Base-by-base conservation (phyloP, 2,888 invertebrate species). In the Archaeoteleia sp. region DNA sequence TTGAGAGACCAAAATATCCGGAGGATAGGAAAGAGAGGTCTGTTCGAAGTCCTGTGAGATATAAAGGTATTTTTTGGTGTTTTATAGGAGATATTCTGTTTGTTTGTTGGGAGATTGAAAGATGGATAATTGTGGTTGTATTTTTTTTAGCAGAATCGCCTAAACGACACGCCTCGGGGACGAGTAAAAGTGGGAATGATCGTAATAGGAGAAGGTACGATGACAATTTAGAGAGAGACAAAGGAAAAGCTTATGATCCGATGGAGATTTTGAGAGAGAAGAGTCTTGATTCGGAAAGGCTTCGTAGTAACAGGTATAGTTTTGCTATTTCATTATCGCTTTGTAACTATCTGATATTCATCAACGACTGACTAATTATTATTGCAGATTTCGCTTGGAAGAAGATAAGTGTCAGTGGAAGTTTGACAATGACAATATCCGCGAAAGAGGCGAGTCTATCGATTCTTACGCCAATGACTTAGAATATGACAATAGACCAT, bases 251-350 rank as follows among this genome's bases (percentile, higher is more conserved):
- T 7, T 85, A 85, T 32, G 82, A 85, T 67, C 78, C 83, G 4
- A 73, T 82, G 65, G 84, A 82, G 40, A 78, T 82, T 23, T 67
- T 83, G 27, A 70, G 84, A 12, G 82, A 82, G 17, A 81, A 78
- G 51, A 78, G 78, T 32, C 55, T 70, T 8, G 53, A 73, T 35
- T 20, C 37, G n/a, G n/a, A n/a, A n/a, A n/a, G n/a, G n/a, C n/a
- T n/a, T 3, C 70, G 78, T n/a, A 74, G 75, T 5, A 67, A 67
- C 37, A 74, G 71, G 71, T 73, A 70, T 20, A 25, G 6, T 51
- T 51, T n/a, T n/a, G n/a, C n/a, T n/a, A n/a, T n/a, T n/a, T n/a
- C n/a, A 34, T 40, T 66, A 5, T 49, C 23, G 17, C 12, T 8
- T 20, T 23, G n/a, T 17, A 7, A 27, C 5, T 12, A 10, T 27